Conservation (phyloP, 2,113 vertebrate genomes). For the Gallinago undulata region DNA sequence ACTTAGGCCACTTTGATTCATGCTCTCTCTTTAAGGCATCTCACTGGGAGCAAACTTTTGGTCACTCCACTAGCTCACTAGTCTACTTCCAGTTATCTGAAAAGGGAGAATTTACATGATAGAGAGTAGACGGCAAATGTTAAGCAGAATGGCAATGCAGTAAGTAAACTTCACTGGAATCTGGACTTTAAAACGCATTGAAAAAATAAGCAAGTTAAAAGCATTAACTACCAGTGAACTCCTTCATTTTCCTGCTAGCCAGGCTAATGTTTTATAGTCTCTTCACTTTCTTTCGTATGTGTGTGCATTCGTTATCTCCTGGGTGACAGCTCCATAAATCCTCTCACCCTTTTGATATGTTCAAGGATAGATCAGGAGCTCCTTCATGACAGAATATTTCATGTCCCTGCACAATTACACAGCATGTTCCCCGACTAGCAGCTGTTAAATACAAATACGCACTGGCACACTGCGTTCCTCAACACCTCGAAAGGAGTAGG, state of each 20-base stretch:
- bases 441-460: not conserved
- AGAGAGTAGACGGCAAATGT: not conserved
- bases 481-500: not conserved
- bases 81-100: not conserved
- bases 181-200: not conserved
- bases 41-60: not conserved
- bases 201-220: not conserved
- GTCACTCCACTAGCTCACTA: not conserved
- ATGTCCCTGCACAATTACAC: not conserved
- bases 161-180: not conserved
- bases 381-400: not conserved
- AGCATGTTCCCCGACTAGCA: not conserved
- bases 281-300: not conserved
- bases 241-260: not conserved
- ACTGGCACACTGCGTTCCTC: not conserved
- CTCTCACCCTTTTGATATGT: not conserved
- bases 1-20: not conserved
- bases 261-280: not conserved
- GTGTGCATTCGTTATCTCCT: not conserved
- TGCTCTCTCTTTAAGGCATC: not conserved
- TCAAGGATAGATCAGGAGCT: constrained; percentile 24
- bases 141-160: not conserved
- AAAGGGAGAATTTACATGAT: not conserved
- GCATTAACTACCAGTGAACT: not conserved
- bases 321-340: constrained; percentile 35